These are phyloP conservation scores for Pygmarrhopalites habei DNA, from an alignment of 1,140 invertebrate species.

Conservation along the genomic window DNA sequence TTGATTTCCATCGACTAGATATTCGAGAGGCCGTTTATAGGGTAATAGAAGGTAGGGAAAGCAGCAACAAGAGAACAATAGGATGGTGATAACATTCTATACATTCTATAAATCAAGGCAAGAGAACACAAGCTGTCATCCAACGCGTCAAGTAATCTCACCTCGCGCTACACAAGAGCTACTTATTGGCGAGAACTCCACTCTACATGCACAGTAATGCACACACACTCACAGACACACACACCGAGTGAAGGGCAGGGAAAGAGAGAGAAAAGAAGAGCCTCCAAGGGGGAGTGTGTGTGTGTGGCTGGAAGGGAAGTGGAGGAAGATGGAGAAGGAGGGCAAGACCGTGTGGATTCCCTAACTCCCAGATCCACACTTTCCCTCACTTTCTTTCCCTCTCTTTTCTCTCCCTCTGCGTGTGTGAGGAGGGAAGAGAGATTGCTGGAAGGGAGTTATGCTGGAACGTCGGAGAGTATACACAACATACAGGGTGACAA, in stretches of 20 bases:
- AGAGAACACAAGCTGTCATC: slow-evolving; percentile 25
- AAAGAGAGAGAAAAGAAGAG: not conserved
- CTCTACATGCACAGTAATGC: no score
- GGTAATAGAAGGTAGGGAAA: not conserved
- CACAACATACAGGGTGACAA: no score
- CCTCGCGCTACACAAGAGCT: not conserved
- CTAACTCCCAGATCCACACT: not conserved
- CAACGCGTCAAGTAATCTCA: slow-evolving; percentile 22
- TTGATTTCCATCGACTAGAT: no score
- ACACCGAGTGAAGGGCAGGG: not conserved
- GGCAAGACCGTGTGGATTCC: not conserved
- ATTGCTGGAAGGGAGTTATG: no score
- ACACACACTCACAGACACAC: no score
- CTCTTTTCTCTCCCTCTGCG: no score
- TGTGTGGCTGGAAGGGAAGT: not conserved
- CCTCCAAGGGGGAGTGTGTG: not conserved
- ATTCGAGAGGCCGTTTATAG: no score
- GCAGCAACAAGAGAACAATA: slow-evolving; percentile 24
- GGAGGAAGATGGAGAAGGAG: no score
- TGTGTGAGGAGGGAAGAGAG: no score
- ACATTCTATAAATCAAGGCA: no score
- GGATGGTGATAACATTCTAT: slow-evolving; percentile 27
- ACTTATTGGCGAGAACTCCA: not conserved
- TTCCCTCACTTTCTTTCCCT: not conserved
- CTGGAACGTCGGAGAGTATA: no score